A percentile compares a stretch with the other conserved stretches of the same genome.
phyloP scores from a whole-genome alignment of 2,888 invertebrate genomes.

The Gymnosoma rotundatum region DNA sequence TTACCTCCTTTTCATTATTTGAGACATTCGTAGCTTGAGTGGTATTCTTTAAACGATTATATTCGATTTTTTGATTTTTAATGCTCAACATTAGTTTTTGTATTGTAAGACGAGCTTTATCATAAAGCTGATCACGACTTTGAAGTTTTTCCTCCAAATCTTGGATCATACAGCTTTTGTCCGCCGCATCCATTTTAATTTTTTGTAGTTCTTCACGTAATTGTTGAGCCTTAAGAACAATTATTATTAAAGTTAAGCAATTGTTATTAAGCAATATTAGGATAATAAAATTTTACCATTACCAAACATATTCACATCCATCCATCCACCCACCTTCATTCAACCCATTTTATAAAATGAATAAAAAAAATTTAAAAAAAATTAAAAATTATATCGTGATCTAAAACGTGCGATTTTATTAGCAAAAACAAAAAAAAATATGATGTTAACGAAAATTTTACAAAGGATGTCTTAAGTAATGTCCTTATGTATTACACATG shows the following conservation, averaged over 20 bases:
- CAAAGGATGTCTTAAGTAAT: conserved; percentile 2
- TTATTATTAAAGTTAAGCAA: background rate
- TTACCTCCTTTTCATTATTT: conserved; percentile 76
- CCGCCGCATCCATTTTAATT: conserved; percentile 77
- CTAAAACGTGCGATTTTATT: conserved; percentile 21
- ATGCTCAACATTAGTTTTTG: conserved; percentile 78
- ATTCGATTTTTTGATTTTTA: conserved; percentile 78
- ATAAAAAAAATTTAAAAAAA: background rate
- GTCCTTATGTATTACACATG: background rate
- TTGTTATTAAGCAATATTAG: background rate
- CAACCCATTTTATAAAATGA: conserved; percentile 64
- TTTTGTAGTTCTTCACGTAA: conserved; percentile 75
- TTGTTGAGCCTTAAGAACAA: conserved; percentile 69
- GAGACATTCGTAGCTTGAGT: conserved; percentile 73
- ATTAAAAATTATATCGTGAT: background rate
- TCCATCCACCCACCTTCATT: conserved; percentile 36
- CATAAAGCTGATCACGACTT: conserved; percentile 77
- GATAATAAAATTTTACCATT: conserved; percentile 3
- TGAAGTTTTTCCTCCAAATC: conserved; percentile 78
- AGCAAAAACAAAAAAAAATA: background rate
- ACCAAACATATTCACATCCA: background rate
- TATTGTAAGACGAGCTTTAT: conserved; percentile 79
- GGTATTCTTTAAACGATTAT: conserved; percentile 75
- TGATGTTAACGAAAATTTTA: background rate
- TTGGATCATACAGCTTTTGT: conserved; percentile 78